Evolutionary conservation across 2,113 vertebrate genomes (phyloP).

Genomic region (Psephotus haematonotus): DNA sequence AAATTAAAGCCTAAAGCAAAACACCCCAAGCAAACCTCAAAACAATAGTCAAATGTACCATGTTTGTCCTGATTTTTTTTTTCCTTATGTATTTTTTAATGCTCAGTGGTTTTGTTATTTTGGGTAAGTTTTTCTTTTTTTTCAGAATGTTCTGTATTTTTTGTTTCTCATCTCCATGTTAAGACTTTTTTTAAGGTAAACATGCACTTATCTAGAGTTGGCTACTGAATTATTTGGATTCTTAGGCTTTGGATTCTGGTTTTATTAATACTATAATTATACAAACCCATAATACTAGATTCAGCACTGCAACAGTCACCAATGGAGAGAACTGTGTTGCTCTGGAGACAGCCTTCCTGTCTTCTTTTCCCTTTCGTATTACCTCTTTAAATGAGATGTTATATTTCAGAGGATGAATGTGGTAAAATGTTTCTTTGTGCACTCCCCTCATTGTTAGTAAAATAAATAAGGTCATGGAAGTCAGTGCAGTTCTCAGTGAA

Average conservation of each 20-base stretch:
- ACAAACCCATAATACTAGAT: neutral
- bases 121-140: neutral
- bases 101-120: neutral
- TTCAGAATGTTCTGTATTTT: neutral
- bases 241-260: neutral
- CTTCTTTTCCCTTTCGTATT: neutral
- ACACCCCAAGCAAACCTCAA: neutral
- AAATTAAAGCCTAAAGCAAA: neutral
- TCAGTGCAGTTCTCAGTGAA: neutral
- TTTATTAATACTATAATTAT: neutral
- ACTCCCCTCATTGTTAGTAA: slow-evolving; percentile 15
- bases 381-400: neutral
- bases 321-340: neutral
- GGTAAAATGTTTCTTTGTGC: slow-evolving; percentile 28
- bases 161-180: neutral
- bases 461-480: neutral
- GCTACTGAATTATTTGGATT: neutral
- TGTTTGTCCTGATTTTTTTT: neutral
- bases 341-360: neutral
- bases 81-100: neutral
- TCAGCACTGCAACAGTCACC: neutral
- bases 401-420: neutral
- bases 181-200: neutral
- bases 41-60: fast-evolving
- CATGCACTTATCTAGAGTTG: neutral